These are phyloP conservation scores for Xestia rhomboidea DNA, from an alignment of 2,888 invertebrate species.

Conservation along the genomic window DNA sequence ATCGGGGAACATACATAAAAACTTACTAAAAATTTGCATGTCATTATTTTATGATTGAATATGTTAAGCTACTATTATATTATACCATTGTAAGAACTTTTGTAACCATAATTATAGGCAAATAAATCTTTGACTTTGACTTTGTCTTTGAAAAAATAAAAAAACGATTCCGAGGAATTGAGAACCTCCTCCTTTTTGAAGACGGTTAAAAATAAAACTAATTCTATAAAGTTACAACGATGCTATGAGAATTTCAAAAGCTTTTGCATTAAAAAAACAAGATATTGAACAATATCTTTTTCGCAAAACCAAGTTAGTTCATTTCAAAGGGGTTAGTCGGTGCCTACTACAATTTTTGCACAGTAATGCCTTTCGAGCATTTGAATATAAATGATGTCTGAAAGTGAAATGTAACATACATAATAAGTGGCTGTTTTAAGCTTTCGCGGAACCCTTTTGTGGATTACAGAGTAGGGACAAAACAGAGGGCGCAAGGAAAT, in stretches of 20 bases:
- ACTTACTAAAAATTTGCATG: no score
- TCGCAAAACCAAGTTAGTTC: constrained; percentile 84
- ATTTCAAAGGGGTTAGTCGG: constrained; percentile 88
- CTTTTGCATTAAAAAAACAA: constrained; percentile 20
- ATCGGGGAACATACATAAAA: no score
- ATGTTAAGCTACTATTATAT: no score
- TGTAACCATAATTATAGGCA: no score
- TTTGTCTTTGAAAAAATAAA: no score
- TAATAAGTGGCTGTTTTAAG: constrained; percentile 91
- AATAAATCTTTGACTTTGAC: no score
- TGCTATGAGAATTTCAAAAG: neutral
- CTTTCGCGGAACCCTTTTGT: constrained; percentile 90
- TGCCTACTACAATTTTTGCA: constrained; percentile 86
- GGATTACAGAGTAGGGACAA: constrained; percentile 81
- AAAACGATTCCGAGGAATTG: no score
- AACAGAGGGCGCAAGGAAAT: constrained; percentile 54
- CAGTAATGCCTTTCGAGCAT: constrained; percentile 90
- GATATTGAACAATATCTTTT: constrained; percentile 78
- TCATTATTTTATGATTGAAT: no score
- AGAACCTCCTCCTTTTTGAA: no score
- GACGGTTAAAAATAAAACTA: no score
- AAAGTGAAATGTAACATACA: constrained; percentile 91
- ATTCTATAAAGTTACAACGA: neutral
- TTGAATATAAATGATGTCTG: constrained; percentile 91
- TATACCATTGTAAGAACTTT: no score